Base-by-base conservation (phyloP, 2,797 vertebrate species). In the Siniperca obscura region DNA sequence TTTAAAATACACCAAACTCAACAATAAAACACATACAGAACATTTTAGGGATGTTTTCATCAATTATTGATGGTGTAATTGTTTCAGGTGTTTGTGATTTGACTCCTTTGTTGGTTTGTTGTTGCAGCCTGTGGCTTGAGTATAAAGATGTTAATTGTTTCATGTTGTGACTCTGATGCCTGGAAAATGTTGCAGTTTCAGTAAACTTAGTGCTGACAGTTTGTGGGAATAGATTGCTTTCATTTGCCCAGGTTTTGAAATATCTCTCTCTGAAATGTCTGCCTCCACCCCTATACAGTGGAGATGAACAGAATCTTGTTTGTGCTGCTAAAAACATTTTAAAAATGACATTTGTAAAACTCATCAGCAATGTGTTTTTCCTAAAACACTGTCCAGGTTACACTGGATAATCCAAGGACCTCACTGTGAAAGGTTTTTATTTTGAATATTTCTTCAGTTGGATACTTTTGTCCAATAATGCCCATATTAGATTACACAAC, bases 1-100 rank as follows among this genome's bases (percentile, higher is more conserved):
- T 46, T 46, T 44, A 4, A 42, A 44, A 44, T 16, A 14, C 11
- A 40, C 6, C 17, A 67, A 48, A 19, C 64, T 48, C 44, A 67
- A 27, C 27, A 13, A 19, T 3, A 21, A 36, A 68, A 52, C 2
- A 38, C 27, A 52, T 14, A 38, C 27, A 68, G 30, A 68, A 36
- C 13, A 66, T 79, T 61, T 73, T 42, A 21, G 4, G 17, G 40
- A 52, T 65, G 44, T 75, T 73, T 81, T 79, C 50, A 76, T 79
- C 16, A 42, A 30, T 76, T 25, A 55, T 68, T 61, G 30, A 78
- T 40, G 40, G 34, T 27, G 44, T 56, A 53, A 57, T 64, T 44
- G 27, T 78, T 60, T 44, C 36, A 52, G 66, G 70, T 64, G 30
- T 72, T 68, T 61, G 60, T 50, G 46, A 61, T 46, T 71, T 27